Evolutionary conservation across 2,113 vertebrate species (phyloP).

Genomic region (Alligator sinensis): DNA sequence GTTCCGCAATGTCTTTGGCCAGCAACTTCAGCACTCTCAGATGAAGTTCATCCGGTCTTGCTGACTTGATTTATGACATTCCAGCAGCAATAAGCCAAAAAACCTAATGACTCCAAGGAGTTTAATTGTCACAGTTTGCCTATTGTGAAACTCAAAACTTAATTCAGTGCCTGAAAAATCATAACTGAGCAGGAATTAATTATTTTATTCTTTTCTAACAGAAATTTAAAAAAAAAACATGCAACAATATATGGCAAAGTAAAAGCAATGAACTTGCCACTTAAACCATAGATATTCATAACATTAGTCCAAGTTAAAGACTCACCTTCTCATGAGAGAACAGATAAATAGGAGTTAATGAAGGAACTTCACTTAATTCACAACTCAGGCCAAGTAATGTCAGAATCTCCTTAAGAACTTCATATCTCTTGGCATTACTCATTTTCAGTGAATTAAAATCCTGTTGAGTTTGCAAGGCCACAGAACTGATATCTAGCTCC

Average conservation of each 20-base stretch:
- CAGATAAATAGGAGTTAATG: slow-evolving; percentile 83
- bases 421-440: slow-evolving; percentile 82
- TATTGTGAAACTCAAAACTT: background rate
- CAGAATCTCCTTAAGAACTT: slow-evolving; percentile 88
- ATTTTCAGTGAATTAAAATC: slow-evolving; percentile 86
- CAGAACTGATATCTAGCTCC: slow-evolving; percentile 79
- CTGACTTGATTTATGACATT: background rate
- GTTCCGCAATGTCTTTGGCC: no score
- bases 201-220: background rate
- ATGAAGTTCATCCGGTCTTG: no score
- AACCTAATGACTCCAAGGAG: background rate
- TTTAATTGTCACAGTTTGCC: background rate
- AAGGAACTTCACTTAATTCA: slow-evolving; percentile 68
- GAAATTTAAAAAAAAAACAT: fast-evolving
- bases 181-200: background rate
- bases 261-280: background rate
- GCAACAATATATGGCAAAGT: background rate
- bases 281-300: background rate
- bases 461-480: slow-evolving; percentile 57
- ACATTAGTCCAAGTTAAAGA: background rate
- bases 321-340: slow-evolving; percentile 84
- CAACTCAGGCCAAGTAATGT: slow-evolving; percentile 86
- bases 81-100: background rate
- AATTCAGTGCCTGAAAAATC: background rate
- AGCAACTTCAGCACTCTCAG: no score